Conservation (phyloP, 2,888 invertebrate species). For the Conistra vaccinii region DNA sequence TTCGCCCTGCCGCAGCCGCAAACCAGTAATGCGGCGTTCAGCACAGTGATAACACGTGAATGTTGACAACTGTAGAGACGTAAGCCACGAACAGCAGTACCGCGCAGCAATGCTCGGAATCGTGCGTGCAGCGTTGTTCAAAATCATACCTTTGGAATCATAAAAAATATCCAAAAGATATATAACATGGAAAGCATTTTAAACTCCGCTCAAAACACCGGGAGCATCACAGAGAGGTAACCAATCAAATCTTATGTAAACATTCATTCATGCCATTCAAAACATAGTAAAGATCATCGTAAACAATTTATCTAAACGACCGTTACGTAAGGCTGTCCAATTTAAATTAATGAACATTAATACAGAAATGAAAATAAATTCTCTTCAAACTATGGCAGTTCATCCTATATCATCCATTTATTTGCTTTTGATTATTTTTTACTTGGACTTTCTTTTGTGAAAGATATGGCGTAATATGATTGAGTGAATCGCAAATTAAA, state of each 20-base stretch:
- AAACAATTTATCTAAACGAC: constrained; percentile 45
- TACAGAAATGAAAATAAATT: constrained; percentile 30
- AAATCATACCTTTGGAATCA: not conserved
- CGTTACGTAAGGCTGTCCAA: constrained; percentile 47
- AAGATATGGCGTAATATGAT: constrained; percentile 25
- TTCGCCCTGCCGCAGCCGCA: too few relatives aligned
- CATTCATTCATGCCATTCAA: constrained; percentile 37
- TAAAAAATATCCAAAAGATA: constrained; percentile 1
- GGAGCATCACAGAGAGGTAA: constrained; percentile 37
- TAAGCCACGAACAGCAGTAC: too few relatives aligned
- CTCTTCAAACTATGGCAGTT: constrained; percentile 7
- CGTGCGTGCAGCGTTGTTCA: not conserved
- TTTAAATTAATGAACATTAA: constrained; percentile 40
- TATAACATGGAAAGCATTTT: constrained; percentile 6
- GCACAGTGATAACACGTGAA: too few relatives aligned
- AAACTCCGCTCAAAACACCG: constrained; percentile 31
- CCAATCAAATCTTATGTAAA: constrained; percentile 54
- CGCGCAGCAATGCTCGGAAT: too few relatives aligned
- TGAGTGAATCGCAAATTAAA: constrained; percentile 41
- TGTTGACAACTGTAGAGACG: too few relatives aligned
- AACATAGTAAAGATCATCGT: constrained; percentile 38
- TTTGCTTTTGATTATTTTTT: constrained; percentile 16
- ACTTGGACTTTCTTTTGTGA: constrained; percentile 43
- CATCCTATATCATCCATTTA: constrained; percentile 22
- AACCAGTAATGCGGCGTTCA: too few relatives aligned